These are phyloP conservation scores for Alviniconcha marisindica DNA, from an alignment of 1,140 invertebrate species.

Conservation along the genomic window DNA sequence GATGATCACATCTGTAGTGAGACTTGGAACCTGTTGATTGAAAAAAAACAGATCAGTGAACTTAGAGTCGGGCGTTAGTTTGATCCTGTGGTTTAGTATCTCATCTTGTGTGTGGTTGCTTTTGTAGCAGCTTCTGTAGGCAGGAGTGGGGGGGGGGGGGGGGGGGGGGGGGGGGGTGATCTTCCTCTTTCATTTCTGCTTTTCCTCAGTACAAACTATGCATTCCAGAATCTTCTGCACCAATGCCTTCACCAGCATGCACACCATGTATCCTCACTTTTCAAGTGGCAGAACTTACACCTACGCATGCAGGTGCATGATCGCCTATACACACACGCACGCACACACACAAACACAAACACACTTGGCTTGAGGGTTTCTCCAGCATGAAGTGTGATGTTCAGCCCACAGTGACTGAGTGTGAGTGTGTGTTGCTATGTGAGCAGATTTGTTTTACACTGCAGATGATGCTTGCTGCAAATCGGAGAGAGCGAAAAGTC, in stretches of 20 bases:
- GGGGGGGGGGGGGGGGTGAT: no score
- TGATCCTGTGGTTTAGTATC: no score
- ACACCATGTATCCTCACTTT: not conserved
- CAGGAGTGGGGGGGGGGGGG: no score
- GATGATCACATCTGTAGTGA: no score
- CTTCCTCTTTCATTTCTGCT: no score
- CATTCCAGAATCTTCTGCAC: not conserved
- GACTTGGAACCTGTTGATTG: no score
- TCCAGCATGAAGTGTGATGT: not conserved
- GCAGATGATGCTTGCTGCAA: not conserved
- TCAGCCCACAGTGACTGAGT: not conserved
- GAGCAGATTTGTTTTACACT: not conserved
- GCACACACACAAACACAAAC: slow-evolving; percentile 2
- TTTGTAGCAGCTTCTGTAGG: no score
- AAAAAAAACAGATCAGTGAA: no score
- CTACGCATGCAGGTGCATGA: not conserved
- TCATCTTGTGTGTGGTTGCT: no score
- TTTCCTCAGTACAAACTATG: no score
- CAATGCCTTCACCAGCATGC: not conserved
- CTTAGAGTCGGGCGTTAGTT: no score
- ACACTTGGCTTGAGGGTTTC: not conserved
- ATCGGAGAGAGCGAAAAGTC: not conserved
- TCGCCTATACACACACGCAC: not conserved
- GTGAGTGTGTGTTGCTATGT: not conserved
- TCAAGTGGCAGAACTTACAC: not conserved